Evolutionary conservation across 2,888 invertebrate species (phyloP).

Genomic region (Acanthopleura granulata): DNA sequence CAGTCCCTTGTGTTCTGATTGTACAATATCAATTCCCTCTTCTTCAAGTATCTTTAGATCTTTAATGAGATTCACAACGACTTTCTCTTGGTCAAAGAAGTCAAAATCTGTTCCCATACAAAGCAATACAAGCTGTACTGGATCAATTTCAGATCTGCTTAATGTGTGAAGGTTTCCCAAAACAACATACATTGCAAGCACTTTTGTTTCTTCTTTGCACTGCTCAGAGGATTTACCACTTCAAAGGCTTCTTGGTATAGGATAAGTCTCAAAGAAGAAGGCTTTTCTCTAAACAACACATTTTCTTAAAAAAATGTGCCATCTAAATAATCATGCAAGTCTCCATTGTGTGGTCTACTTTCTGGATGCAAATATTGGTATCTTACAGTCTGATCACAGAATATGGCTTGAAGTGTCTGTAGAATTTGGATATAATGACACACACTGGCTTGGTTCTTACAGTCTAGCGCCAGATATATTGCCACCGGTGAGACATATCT

Average conservation of each 20-base stretch:
- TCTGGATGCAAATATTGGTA: conserved; percentile 1
- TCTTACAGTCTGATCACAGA: conserved; percentile 12
- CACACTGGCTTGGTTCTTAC: neutral
- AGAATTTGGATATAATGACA: conserved; percentile 26
- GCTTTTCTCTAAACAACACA: conserved; percentile 19
- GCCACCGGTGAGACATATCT: conserved; percentile 25
- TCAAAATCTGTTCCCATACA: conserved; percentile 10
- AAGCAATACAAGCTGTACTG: conserved; percentile 15
- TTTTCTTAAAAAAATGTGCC: conserved; percentile 19
- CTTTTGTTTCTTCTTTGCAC: conserved; percentile 17
- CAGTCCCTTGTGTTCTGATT: neutral
- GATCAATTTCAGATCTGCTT: conserved; percentile 6
- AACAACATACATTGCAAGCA: neutral
- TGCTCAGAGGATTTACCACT: conserved; percentile 13
- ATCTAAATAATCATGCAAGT: conserved; percentile 20
- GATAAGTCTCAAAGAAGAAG: neutral
- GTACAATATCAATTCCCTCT: conserved; percentile 6
- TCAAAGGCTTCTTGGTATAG: conserved; percentile 17
- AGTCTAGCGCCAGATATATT: conserved; percentile 15
- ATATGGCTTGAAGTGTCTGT: conserved; percentile 17
- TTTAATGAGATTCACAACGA: neutral
- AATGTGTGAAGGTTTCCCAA: conserved; percentile 6
- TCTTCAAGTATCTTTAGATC: conserved; percentile 14
- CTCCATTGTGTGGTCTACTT: conserved; percentile 1
- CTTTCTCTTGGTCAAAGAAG: conserved; percentile 7